Base-by-base conservation (phyloP, 1,140 invertebrate species). In the Anoplophora glabripennis region DNA sequence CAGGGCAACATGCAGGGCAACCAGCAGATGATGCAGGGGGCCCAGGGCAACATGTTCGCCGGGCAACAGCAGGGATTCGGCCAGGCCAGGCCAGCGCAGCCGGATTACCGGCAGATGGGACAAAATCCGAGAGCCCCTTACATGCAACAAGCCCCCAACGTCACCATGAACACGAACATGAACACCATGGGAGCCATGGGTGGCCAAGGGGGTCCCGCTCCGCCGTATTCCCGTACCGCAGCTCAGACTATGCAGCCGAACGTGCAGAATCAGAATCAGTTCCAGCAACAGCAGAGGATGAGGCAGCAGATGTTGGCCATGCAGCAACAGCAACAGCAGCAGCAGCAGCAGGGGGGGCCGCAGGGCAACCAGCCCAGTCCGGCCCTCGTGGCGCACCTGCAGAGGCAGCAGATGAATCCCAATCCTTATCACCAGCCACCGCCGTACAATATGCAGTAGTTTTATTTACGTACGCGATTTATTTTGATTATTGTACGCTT, bases 111-210 rank as follows among this genome's bases (percentile, higher is more conserved):
- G 17, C 71, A 60, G 45, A 72, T 74, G 66, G 54, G 52, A 1
- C 72, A 69, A 47, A 66, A 70, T 61, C 64, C 68, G 7, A 40
- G 72, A 8, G 59, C 66, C 1, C 69, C 66, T 4, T 74, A 73
- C 49, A 68, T 75, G 67, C 73, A 76, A 59, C 73, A 75, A 57
- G 73, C 71, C 5, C 74, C 74, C 10, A 76, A 76, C 51, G 73
- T 76, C 2, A 76, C 74, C 1, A 76, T 76, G 74, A 76, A 75
- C 51, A 63, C 74, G 0, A 74, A 70, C 41, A 69, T 73, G 65
- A 64, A 61, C 28, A 57, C 59, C 2, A 72, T 73, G 64, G 66
- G 69, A 11, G 68, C 57, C 7, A 71, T 72, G 64, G 69, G 63
- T 11, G 62, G 53, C 11, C 59, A 66, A 55, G 55, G 66, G 10